Conservation (phyloP, 2,888 invertebrate species). For the Machimus atricapillus region DNA sequence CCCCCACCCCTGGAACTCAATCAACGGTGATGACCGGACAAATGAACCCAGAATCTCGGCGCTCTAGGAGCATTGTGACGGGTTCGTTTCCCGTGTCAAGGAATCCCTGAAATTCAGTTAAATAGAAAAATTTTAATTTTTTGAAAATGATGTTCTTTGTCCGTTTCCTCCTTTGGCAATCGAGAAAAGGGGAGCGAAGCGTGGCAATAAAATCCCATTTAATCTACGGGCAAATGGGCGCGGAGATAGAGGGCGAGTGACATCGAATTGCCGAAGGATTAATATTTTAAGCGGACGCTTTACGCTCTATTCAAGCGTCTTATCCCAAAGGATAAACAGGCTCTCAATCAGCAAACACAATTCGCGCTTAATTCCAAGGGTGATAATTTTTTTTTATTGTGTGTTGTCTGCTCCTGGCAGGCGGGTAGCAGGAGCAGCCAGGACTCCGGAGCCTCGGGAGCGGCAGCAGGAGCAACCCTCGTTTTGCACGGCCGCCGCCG, state of each 20-base stretch:
- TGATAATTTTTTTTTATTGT: slow-evolving; percentile 38
- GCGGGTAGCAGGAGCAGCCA: not conserved
- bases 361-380: slow-evolving; percentile 44
- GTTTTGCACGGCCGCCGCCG: not conserved
- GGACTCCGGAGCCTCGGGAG: no score
- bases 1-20: not conserved
- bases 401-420: not conserved
- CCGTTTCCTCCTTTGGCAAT: not conserved
- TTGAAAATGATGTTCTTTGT: slow-evolving; percentile 16
- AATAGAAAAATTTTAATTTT: slow-evolving; percentile 25
- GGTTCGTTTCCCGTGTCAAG: not conserved
- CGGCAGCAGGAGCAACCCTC: not conserved
- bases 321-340: slow-evolving; percentile 8
- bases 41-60: not conserved
- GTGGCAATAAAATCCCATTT: not conserved
- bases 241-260: not conserved
- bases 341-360: slow-evolving; percentile 42
- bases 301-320: slow-evolving; percentile 16
- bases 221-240: not conserved
- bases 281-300: slow-evolving; percentile 20
- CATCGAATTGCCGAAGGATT: slow-evolving; percentile 21
- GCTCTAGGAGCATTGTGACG: not conserved
- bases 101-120: slow-evolving; percentile 7
- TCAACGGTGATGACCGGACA: not conserved
- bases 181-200: not conserved